Conservation (phyloP, 2,797 vertebrate genomes). For the Channallabes apus region DNA sequence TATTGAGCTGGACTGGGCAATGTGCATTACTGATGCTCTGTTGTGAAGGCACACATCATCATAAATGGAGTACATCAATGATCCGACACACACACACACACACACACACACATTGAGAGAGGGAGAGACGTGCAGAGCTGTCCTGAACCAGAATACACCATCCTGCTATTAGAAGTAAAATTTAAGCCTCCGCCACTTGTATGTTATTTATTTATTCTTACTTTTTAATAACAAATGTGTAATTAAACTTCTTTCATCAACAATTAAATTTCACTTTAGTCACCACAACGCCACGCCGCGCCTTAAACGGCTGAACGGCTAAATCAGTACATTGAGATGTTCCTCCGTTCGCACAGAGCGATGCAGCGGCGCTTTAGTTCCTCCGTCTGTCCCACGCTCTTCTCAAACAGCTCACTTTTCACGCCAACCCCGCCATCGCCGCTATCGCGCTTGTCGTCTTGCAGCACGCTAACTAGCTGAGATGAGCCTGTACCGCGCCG, state of each 20-base stretch:
- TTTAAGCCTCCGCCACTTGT: not conserved
- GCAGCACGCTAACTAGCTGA: not conserved
- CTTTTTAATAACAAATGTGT: not conserved
- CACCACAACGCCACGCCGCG: not conserved
- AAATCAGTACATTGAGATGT: not conserved
- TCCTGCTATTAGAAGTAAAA: not conserved
- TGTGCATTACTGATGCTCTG: conserved; percentile 58
- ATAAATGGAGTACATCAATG: conserved; percentile 71
- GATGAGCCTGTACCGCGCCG: not conserved
- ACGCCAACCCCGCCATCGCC: not conserved
- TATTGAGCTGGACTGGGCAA: conserved; percentile 44
- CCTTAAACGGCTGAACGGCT: no score
- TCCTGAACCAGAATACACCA: conserved; percentile 58
- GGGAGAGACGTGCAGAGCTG: conserved; percentile 51
- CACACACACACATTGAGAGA: conserved; percentile 41
- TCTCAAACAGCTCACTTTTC: not conserved
- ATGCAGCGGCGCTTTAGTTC: not conserved
- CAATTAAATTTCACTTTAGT: not conserved
- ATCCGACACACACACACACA: conserved; percentile 63
- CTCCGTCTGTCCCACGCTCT: not conserved
- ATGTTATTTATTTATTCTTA: not conserved
- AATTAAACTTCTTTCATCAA: not conserved
- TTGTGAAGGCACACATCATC: conserved; percentile 67
- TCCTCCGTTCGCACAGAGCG: not conserved
- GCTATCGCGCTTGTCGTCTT: not conserved